phyloP scores from a whole-genome alignment of 2,113 vertebrate species.

The Cairina moschata region DNA sequence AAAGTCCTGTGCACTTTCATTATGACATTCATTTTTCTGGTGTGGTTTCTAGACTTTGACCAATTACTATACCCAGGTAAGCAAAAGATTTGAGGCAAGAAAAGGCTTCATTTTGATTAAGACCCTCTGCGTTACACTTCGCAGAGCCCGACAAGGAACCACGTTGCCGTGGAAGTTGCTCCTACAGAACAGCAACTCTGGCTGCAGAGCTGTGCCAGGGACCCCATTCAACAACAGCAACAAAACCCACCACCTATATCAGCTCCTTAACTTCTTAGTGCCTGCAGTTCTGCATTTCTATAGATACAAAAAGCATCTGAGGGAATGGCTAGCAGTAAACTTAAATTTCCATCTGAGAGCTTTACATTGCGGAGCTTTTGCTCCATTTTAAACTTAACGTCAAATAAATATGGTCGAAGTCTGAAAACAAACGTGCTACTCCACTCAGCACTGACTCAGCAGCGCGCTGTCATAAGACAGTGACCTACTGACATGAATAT shows the following conservation, averaged over 20 bases:
- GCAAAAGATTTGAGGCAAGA: neutral
- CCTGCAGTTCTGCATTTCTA: neutral
- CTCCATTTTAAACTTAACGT: neutral
- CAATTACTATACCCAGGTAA: neutral
- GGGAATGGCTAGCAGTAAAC: no score
- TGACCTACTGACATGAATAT: constrained; percentile 48
- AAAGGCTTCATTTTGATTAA: neutral
- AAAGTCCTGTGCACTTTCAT: neutral
- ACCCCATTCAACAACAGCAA: neutral
- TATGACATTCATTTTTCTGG: neutral
- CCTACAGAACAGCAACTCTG: neutral
- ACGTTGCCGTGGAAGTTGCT: constrained; percentile 53
- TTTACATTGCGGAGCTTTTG: rapidly evolving
- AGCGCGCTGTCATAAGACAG: neutral
- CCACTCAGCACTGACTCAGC: constrained; percentile 33
- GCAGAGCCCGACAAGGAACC: neutral
- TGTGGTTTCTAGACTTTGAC: neutral
- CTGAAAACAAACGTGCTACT: neutral
- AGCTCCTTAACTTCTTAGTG: neutral
- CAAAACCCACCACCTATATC: neutral
- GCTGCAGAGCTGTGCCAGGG: neutral
- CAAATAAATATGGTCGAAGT: neutral
- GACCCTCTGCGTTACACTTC: neutral
- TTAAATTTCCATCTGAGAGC: neutral
- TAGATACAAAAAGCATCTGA: no score